Percentiles rank a stretch among this genome's conserved stretches.
These are phyloP conservation scores for Drosophila stalkeri DNA, from an alignment of 2,888 invertebrate genomes.

Conservation along the genomic window DNA sequence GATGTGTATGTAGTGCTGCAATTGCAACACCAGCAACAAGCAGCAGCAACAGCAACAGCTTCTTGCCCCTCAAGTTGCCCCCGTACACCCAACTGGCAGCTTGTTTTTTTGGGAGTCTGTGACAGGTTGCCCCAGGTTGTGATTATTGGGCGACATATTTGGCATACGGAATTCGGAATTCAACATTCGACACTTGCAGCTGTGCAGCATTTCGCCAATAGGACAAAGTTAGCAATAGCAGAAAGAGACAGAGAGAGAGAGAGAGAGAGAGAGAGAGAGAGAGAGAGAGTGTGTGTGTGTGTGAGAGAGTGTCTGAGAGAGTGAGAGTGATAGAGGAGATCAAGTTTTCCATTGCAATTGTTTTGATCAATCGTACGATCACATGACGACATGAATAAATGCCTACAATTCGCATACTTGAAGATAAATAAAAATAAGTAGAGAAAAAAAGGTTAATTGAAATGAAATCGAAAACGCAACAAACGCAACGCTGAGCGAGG, in stretches of 20 bases:
- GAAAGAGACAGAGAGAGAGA: background rate
- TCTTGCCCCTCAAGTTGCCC: background rate
- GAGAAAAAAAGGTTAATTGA: slow-evolving; percentile 38
- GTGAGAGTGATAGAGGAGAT: slow-evolving; percentile 13
- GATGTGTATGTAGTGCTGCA: slow-evolving; percentile 39
- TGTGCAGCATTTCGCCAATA: slow-evolving; percentile 41
- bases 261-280: background rate
- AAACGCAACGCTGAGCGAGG: background rate
- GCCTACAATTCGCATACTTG: slow-evolving; percentile 7
- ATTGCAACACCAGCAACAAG: slow-evolving; percentile 44
- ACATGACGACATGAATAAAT: slow-evolving; percentile 28
- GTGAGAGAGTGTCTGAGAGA: background rate
- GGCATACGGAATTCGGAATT: slow-evolving; percentile 51
- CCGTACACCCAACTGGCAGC: slow-evolving; percentile 5
- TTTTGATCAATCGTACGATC: slow-evolving; percentile 36
- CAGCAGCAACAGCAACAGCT: slow-evolving; percentile 19
- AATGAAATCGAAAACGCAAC: slow-evolving; percentile 42
- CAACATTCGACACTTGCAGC: slow-evolving; percentile 60
- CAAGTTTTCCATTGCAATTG: slow-evolving; percentile 43
- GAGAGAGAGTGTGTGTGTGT: slow-evolving; percentile 1
- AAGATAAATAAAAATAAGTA: background rate
- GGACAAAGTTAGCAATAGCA: slow-evolving; percentile 10
- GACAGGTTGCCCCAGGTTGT: slow-evolving; percentile 57
- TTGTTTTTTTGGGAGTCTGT: slow-evolving; percentile 44
- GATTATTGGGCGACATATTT: slow-evolving; percentile 54